Evolutionary conservation across 1,140 invertebrate species (phyloP).

Genomic region (Pararge aegeria): DNA sequence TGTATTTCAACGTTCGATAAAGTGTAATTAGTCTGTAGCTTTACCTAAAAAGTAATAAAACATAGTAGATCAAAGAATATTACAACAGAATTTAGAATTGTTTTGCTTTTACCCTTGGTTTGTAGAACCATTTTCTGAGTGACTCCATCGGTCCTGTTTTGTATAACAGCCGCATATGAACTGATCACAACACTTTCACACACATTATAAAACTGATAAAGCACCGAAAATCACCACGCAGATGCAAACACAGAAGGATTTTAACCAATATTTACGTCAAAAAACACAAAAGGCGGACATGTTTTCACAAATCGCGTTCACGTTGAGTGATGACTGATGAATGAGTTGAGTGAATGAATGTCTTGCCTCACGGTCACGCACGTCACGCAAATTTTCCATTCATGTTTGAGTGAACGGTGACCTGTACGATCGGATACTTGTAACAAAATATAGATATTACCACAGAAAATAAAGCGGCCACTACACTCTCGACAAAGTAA

Average conservation of each 20-base stretch:
- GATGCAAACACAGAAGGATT: conserved; percentile 48
- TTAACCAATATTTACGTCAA: conserved; percentile 77
- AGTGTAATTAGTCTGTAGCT: background rate
- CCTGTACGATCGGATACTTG: conserved; percentile 16
- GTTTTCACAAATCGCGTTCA: conserved; percentile 62
- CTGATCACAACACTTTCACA: conserved; percentile 67
- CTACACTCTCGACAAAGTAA: no score
- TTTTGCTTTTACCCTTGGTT: conserved; percentile 88
- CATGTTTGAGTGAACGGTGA: conserved; percentile 22
- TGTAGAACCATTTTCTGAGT: conserved; percentile 94
- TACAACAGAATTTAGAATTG: conserved; percentile 38
- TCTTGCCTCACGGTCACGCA: conserved; percentile 13
- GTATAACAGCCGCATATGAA: conserved; percentile 78
- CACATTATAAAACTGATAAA: conserved; percentile 69
- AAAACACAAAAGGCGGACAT: conserved; percentile 76
- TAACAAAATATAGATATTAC: background rate
- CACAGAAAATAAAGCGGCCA: background rate
- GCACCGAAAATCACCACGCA: conserved; percentile 64
- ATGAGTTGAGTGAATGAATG: conserved; percentile 34
- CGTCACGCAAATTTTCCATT: conserved; percentile 31
- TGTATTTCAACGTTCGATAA: background rate
- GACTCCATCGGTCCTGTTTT: conserved; percentile 88
- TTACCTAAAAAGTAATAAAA: conserved; percentile 14
- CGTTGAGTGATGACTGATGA: conserved; percentile 43
- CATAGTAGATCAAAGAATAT: conserved; percentile 26